A percentile compares a stretch with the other conserved stretches of the same genome.
These are phyloP conservation scores for Drosophila multiciliata DNA, from an alignment of 2,888 invertebrate species.

Conservation along the genomic window DNA sequence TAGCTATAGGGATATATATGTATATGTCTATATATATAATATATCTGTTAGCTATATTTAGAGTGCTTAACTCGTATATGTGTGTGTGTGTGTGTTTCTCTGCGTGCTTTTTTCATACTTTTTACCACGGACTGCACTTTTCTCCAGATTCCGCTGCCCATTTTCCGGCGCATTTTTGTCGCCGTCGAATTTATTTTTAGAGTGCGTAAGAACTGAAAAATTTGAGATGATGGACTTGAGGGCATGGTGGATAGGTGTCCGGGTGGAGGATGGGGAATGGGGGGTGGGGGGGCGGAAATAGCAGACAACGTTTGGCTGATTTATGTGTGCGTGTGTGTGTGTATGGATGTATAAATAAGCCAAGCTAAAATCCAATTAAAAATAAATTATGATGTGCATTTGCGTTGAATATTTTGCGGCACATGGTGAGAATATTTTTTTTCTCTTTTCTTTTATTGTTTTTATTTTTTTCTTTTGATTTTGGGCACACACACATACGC, in stretches of 20 bases:
- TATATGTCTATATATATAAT: background rate
- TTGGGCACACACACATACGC: slow-evolving; percentile 4
- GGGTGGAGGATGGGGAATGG: background rate
- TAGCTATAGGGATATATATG: background rate
- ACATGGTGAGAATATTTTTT: slow-evolving; percentile 43
- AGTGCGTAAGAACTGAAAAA: slow-evolving; percentile 1
- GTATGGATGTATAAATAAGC: slow-evolving; percentile 36
- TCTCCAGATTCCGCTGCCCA: slow-evolving; percentile 38
- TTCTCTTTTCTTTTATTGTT: slow-evolving; percentile 11
- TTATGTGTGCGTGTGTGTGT: slow-evolving; percentile 2
- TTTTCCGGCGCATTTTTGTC: slow-evolving; percentile 59
- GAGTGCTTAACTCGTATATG: slow-evolving; percentile 6
- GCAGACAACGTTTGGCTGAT: slow-evolving; percentile 43
- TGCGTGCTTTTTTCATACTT: slow-evolving; percentile 43
- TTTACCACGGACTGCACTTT: slow-evolving; percentile 36
- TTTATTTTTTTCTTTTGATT: background rate
- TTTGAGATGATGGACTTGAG: background rate
- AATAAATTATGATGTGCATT: slow-evolving; percentile 74
- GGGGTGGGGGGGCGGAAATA: slow-evolving; percentile 48
- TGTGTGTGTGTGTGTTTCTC: slow-evolving; percentile 2
- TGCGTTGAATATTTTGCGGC: slow-evolving; percentile 34
- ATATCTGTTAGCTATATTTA: slow-evolving; percentile 35
- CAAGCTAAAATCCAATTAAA: slow-evolving; percentile 70
- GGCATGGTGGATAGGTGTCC: slow-evolving; percentile 7
- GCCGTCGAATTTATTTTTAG: slow-evolving; percentile 63